phyloP scores from a whole-genome alignment of 1,140 invertebrate genomes.

The Helicoverpa armigera region DNA sequence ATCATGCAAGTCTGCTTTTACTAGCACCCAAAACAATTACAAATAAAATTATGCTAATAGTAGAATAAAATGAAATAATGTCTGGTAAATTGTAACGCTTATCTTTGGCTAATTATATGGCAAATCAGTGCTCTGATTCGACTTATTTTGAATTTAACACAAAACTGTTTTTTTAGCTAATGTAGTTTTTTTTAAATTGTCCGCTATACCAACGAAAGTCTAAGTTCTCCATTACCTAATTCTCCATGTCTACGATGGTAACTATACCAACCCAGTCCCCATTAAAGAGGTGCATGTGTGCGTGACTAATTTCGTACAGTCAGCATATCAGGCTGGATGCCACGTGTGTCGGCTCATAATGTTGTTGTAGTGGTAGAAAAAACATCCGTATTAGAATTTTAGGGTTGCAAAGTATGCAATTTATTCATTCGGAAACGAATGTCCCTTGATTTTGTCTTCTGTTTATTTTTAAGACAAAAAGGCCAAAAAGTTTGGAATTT shows the following conservation, averaged over 20 bases:
- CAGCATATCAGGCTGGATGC: slow-evolving; percentile 45
- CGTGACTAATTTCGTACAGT: slow-evolving; percentile 68
- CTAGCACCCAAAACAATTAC: too few relatives aligned
- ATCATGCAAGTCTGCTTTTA: too few relatives aligned
- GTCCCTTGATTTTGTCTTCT: slow-evolving; percentile 17
- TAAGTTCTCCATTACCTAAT: background rate
- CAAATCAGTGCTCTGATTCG: too few relatives aligned
- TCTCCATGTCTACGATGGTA: slow-evolving; percentile 49
- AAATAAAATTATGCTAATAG: too few relatives aligned
- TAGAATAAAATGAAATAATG: too few relatives aligned
- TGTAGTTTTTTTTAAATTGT: too few relatives aligned
- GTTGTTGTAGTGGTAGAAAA: slow-evolving; percentile 58
- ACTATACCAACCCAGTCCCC: slow-evolving; percentile 63
- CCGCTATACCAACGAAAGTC: background rate
- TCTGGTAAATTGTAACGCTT: too few relatives aligned
- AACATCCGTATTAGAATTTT: slow-evolving; percentile 53
- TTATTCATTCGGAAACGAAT: slow-evolving; percentile 33
- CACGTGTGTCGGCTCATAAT: slow-evolving; percentile 58
- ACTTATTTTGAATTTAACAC: too few relatives aligned
- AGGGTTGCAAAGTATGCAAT: slow-evolving; percentile 5
- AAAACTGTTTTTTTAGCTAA: too few relatives aligned
- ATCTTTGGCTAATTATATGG: too few relatives aligned
- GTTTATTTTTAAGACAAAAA: background rate
- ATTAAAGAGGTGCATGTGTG: slow-evolving; percentile 75
- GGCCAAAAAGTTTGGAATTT: too few relatives aligned